These are phyloP conservation scores for Drosophila serrata DNA, from an alignment of 1,140 invertebrate genomes.

Conservation along the genomic window DNA sequence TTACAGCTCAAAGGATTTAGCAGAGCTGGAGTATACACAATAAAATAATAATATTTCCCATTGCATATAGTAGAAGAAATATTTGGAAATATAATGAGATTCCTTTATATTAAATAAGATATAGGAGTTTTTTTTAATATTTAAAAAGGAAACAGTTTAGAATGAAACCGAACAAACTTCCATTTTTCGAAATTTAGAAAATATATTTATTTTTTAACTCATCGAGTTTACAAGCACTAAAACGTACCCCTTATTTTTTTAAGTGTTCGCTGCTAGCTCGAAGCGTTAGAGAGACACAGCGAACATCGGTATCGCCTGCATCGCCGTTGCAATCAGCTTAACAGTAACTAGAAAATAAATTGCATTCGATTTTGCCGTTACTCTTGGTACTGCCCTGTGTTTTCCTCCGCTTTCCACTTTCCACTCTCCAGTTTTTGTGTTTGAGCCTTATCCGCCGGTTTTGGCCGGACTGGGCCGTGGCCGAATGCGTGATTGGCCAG, in stretches of 20 bases:
- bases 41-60: neutral
- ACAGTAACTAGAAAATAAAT: slow-evolving; percentile 83
- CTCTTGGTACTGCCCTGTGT: slow-evolving; percentile 20
- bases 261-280: slow-evolving; percentile 2
- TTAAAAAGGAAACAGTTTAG: too few species aligned
- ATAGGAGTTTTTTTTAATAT: too few species aligned
- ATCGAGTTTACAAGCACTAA: neutral
- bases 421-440: slow-evolving; percentile 19
- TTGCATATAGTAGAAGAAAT: too few species aligned
- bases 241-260: neutral
- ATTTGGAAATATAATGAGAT: too few species aligned
- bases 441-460: slow-evolving; percentile 54
- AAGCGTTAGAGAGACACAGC: slow-evolving; percentile 19
- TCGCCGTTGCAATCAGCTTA: slow-evolving; percentile 78
- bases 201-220: neutral
- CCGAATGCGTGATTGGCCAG: slow-evolving; percentile 77
- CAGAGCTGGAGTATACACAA: slow-evolving; percentile 22
- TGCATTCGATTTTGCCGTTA: slow-evolving; percentile 76
- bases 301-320: slow-evolving; percentile 36
- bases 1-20: slow-evolving; percentile 71
- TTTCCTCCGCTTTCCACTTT: slow-evolving; percentile 6
- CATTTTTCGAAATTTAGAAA: neutral
- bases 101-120: too few species aligned
- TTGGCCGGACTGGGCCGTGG: slow-evolving; percentile 41
- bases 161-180: too few species aligned